phyloP scores from a whole-genome alignment of 2,797 vertebrate species.

The Sebastolobus altivelis region DNA sequence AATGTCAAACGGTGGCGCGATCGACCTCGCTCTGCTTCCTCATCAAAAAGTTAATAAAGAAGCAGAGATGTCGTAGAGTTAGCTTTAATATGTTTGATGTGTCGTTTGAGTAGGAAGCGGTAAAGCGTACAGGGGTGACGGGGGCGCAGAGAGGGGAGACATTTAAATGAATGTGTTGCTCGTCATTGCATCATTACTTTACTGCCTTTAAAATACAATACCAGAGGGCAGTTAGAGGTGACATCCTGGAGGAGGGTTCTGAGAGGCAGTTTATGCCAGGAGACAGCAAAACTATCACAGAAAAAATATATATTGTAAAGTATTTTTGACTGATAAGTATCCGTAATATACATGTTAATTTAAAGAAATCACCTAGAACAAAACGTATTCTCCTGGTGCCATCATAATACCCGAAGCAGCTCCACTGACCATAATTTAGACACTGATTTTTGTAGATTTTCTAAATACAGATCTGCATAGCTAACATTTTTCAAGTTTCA shows the following conservation, averaged over 20 bases:
- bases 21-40: constrained; percentile 11
- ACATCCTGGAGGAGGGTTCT: background rate
- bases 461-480: too few relatives aligned
- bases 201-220: constrained; percentile 16
- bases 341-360: background rate
- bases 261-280: background rate
- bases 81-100: constrained; percentile 15
- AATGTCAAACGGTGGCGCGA: constrained; percentile 20
- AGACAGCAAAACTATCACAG: background rate
- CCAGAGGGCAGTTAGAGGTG: constrained; percentile 22
- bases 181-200: constrained; percentile 48
- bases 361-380: background rate
- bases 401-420: background rate
- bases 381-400: too few relatives aligned
- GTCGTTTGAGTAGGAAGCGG: background rate
- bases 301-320: background rate
- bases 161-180: constrained; percentile 35
- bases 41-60: constrained; percentile 24
- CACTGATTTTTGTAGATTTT: too few relatives aligned
- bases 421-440: background rate
- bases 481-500: too few relatives aligned
- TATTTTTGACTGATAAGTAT: background rate
- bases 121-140: background rate
- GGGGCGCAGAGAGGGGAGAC: background rate
- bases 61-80: background rate